Evolutionary conservation across 2,888 invertebrate species (phyloP), one percentile per base, ranked within the genome.

Genomic region (Corbicula japonica): DNA sequence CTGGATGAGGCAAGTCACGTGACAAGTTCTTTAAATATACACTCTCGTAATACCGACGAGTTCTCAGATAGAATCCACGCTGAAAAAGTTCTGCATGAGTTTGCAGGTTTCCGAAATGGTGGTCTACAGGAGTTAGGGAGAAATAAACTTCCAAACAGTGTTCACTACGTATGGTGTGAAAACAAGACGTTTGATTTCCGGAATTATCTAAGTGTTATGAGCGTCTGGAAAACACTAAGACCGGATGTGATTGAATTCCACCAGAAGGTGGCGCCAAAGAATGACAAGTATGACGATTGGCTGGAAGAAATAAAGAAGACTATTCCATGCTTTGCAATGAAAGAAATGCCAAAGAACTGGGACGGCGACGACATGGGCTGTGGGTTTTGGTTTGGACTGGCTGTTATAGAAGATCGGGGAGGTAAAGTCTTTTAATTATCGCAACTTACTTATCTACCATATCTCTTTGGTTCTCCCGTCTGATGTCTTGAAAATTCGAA

Each of bases 91-190:
- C 48, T 74, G 44, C 76, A 76, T 18, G 83, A 83, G 23, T 50
- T 83, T 2, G 34, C 60, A 3, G 83, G 83, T 38, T 76, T 80
- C 46, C 28, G 44, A 41, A 52, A 72, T 32, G 23, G 34, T 0
- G 54, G 69, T 35, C 1, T 75, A 6, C 21, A 60, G 10, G 87
- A 86, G 1, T 54, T 88, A 5, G 78, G 69, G 34, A 60, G 68
- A 32, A 62, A 65, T 12, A 50, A 74, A 15, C 73, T 89, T 6
- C 72, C 86, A 12, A 87, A 88, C 50, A 83, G 76, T 4, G 87
- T 91, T 0, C 88, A 88, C 65, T 91, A 83, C 66, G 84, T 92
- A 1, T 92, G 92, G 91, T 92, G 92, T 63, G 74, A 84, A 0
- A 83, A 87, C 32, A 46, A 81, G 6, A 88, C 89, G 50, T 90